Evolutionary conservation across 2,888 invertebrate genomes (phyloP), one percentile per base, ranked within the genome.

Genomic region (Pomacea canaliculata): DNA sequence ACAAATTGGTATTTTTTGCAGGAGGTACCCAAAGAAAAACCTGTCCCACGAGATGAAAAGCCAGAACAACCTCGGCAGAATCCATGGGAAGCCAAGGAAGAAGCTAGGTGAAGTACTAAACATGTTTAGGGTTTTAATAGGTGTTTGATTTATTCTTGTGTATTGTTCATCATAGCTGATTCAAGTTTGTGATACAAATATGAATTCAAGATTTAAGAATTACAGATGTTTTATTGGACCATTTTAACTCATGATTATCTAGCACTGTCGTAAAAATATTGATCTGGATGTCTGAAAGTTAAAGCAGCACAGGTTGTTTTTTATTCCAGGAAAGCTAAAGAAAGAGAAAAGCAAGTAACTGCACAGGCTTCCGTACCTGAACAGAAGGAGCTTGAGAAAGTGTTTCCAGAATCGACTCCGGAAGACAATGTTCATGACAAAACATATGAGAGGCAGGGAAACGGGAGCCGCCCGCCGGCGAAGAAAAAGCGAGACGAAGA

Each of bases 401-500:
- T 27, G 18, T 74, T 74, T 19, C 62, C 23, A 8, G 74, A 74
- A 5, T 60, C 67, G 27, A 19, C 13, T 60, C 67, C 70, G 65
- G 78, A 74, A 18, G 74, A 78, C 66, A 66, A 73, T 19, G 68
- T 10, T 9, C 46, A 48, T 63, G 77, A 78, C 4, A 70, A 77
- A 13, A 49, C 51, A 48, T 73, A 76, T 48, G 81, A 80, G 37
- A 76, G 69, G 69, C 77, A 74, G 74, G 74, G 81, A 70, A 79
- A 80, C 65, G 83, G 84, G 56, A 78, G 81, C 65, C 81, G 85
- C 60, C 87, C 87, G 27, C 88, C 88, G 48, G 80, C 83, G 19
- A 88, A 88, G 79, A 83, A 85, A 75, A 87, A 86, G 81, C 80
- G 86, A 60, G 88, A 88, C 73, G 87, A 88, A 74, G 77, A 76